Evolutionary conservation across 2,888 invertebrate genomes (phyloP).

Genomic region (Creontiades dilutus): DNA sequence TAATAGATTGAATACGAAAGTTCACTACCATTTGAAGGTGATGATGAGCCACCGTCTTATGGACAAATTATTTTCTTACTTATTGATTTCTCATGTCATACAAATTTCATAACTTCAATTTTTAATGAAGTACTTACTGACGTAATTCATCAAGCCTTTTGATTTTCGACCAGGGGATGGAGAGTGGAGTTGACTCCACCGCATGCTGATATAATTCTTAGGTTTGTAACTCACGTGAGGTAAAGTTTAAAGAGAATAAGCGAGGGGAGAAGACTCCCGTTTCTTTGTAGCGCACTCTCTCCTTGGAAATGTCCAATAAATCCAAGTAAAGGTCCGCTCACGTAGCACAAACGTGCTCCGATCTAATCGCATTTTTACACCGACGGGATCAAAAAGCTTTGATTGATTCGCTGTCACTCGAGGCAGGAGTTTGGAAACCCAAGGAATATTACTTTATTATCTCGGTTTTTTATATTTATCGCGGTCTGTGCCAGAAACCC

Average conservation of each 20-base stretch:
- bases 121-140: too few relatives aligned
- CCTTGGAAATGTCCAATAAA: conserved; percentile 74
- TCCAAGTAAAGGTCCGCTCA: conserved; percentile 71
- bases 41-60: too few relatives aligned
- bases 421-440: conserved; percentile 32
- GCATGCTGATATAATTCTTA: background rate
- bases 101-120: too few relatives aligned
- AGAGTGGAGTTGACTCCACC: too few relatives aligned
- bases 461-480: conserved; percentile 59
- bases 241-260: conserved; percentile 19
- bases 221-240: background rate
- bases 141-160: too few relatives aligned
- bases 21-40: too few relatives aligned
- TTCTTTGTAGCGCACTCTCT: conserved; percentile 58
- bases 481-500: conserved; percentile 31
- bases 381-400: conserved; percentile 69
- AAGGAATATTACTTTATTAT: conserved; percentile 62
- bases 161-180: too few relatives aligned
- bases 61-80: too few relatives aligned
- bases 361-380: conserved; percentile 73
- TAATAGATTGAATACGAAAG: too few relatives aligned
- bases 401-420: conserved; percentile 72
- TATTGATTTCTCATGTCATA: too few relatives aligned
- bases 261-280: conserved; percentile 55
- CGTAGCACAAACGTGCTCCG: conserved; percentile 73